These are phyloP conservation scores for Micrastur ruficollis DNA, from an alignment of 2,797 vertebrate genomes.

Conservation along the genomic window DNA sequence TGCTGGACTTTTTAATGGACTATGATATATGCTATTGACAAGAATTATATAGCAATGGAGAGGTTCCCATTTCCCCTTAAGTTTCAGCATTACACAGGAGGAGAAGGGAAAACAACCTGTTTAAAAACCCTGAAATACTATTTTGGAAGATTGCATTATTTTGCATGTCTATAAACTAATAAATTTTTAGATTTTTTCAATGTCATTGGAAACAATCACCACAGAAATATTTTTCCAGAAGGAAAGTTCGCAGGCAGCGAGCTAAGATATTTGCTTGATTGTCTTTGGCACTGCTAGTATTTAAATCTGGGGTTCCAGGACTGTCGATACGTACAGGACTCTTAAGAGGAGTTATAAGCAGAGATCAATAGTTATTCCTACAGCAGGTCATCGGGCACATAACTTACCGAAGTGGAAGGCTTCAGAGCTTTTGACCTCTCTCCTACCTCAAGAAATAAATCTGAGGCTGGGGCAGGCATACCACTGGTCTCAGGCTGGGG, in stretches of 20 bases:
- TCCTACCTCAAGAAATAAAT: slow-evolving; percentile 24
- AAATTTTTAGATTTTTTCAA: neutral
- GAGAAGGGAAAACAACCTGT: neutral
- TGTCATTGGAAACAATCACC: neutral
- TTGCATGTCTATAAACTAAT: neutral
- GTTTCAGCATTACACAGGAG: neutral
- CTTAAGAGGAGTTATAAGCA: slow-evolving; percentile 18
- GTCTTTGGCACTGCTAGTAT: neutral
- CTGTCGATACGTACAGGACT: neutral
- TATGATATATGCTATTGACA: neutral
- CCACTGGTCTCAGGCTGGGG: neutral
- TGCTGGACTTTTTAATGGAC: neutral
- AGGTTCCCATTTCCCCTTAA: neutral
- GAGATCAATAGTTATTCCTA: slow-evolving; percentile 31
- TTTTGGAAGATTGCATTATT: neutral
- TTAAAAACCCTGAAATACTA: neutral
- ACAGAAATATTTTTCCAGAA: neutral
- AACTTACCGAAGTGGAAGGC: slow-evolving; percentile 31
- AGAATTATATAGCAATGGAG: neutral
- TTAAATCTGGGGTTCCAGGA: neutral
- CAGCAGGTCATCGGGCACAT: slow-evolving; percentile 13
- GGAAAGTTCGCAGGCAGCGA: neutral
- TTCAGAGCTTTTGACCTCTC: slow-evolving; percentile 21
- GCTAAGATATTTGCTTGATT: neutral
- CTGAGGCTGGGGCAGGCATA: neutral